phyloP scores from a whole-genome alignment of 2,888 invertebrate genomes.

The Conomelus anceps region DNA sequence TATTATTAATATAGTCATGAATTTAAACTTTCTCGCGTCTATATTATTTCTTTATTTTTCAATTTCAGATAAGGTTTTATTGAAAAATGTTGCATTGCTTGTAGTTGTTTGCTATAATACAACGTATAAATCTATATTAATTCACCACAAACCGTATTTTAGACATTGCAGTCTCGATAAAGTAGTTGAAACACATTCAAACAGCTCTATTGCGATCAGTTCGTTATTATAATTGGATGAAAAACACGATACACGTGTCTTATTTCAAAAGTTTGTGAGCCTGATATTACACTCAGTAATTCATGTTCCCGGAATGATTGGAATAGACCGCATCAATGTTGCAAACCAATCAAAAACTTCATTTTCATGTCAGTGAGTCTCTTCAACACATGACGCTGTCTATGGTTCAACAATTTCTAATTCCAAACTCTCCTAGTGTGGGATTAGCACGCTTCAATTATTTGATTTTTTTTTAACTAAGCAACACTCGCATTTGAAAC shows the following conservation, averaged over 20 bases:
- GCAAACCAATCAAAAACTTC: background rate
- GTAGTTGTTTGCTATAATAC: too few relatives aligned
- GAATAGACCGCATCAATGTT: background rate
- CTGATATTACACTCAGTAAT: background rate
- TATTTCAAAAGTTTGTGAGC: background rate
- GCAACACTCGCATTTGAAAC: background rate
- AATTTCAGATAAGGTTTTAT: too few relatives aligned
- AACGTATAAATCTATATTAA: too few relatives aligned
- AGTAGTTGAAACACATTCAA: background rate
- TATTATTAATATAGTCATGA: too few relatives aligned
- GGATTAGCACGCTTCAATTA: background rate
- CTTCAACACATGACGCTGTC: background rate
- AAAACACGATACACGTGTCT: background rate
- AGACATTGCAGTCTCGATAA: background rate
- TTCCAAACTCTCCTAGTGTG: background rate
- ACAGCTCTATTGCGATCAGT: background rate
- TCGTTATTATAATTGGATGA: background rate
- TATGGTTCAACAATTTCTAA: background rate
- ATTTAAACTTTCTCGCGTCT: too few relatives aligned
- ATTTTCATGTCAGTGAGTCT: background rate
- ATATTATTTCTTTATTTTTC: too few relatives aligned
- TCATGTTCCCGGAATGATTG: background rate
- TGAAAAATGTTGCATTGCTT: too few relatives aligned
- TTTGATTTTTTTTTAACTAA: background rate
- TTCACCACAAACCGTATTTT: too few relatives aligned